A percentile compares a stretch with the other conserved stretches of the same genome.
These are phyloP conservation scores for Drosophila neocordata DNA, from an alignment of 1,140 invertebrate species.

Conservation along the genomic window DNA sequence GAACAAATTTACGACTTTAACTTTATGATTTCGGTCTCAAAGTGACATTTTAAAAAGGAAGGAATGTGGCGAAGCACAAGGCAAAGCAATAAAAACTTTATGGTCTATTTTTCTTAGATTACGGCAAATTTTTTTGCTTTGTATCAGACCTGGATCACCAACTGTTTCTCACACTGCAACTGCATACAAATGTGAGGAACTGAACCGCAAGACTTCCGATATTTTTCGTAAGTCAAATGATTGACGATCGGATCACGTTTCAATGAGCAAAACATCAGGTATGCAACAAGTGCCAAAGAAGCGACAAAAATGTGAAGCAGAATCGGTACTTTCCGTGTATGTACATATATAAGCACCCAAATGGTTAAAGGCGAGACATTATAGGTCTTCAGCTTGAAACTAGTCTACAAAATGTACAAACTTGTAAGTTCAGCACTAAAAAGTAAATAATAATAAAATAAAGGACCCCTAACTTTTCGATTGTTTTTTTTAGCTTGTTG, in stretches of 20 bases:
- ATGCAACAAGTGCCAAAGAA: constrained; percentile 45
- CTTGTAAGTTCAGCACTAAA: constrained; percentile 61
- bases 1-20: constrained; percentile 36
- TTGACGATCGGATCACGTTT: constrained; percentile 52
- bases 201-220: constrained; percentile 51
- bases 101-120: constrained; percentile 55
- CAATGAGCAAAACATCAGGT: constrained; percentile 29
- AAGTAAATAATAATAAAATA: background rate
- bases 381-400: constrained; percentile 54
- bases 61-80: constrained; percentile 44
- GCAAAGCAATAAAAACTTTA: constrained; percentile 35
- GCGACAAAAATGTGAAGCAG: constrained; percentile 48
- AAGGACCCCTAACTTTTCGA: background rate
- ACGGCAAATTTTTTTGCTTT: constrained; percentile 23
- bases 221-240: constrained; percentile 40
- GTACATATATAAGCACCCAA: constrained; percentile 67
- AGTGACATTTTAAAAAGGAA: constrained; percentile 54
- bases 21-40: constrained; percentile 48
- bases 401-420: constrained; percentile 73
- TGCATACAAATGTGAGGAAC: constrained; percentile 66
- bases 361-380: constrained; percentile 37
- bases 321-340: constrained; percentile 30
- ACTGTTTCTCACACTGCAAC: constrained; percentile 1
- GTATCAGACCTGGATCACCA: constrained; percentile 19
- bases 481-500: constrained; percentile 49